Percentiles rank a stretch among this genome's conserved stretches.
Evolutionary conservation across 2,888 invertebrate species (phyloP).

Genomic region (Hedychridium roseum): DNA sequence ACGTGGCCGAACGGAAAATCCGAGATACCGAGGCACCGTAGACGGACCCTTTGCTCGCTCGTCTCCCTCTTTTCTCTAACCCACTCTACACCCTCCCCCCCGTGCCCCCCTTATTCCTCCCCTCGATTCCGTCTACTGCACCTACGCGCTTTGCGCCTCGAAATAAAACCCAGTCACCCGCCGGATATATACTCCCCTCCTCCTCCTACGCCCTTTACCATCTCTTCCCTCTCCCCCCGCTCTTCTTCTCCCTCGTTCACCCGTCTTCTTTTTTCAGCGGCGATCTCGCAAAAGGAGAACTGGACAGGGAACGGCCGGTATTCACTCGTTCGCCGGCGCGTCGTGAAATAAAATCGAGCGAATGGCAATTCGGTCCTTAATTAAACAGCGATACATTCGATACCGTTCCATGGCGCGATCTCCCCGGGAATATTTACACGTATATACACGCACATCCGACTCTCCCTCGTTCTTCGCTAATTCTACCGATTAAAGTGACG

Average conservation of each 20-base stretch:
- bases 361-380: no score
- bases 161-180: no score
- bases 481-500: no score
- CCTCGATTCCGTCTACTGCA: no score
- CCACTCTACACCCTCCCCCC: not conserved
- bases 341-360: no score
- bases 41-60: conserved; percentile 6
- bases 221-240: not conserved
- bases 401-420: no score
- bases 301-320: conserved; percentile 1
- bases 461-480: no score
- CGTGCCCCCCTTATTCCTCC: not conserved
- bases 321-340: no score
- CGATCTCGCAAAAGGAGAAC: not conserved
- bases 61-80: not conserved
- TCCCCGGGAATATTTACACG: no score
- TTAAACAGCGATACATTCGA: no score
- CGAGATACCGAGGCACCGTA: conserved; percentile 20
- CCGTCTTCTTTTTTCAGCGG: conserved; percentile 2
- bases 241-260: not conserved
- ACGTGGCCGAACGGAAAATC: conserved; percentile 29
- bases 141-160: no score
- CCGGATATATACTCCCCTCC: not conserved
- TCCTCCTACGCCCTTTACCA: not conserved
- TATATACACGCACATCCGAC: no score